Conservation (phyloP, 2,888 invertebrate genomes). For the Saturnia japonica region DNA sequence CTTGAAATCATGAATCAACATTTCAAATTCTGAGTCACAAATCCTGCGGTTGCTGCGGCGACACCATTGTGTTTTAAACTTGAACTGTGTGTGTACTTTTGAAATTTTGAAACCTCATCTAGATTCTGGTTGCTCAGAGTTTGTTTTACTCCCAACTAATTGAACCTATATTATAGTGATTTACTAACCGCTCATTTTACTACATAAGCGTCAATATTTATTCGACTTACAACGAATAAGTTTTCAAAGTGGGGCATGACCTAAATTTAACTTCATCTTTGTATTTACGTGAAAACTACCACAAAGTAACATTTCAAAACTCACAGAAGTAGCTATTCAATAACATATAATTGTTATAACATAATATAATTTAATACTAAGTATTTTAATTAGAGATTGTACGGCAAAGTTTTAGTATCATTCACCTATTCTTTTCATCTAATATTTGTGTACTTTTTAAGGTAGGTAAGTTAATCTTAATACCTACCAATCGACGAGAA, state of each 20-base stretch:
- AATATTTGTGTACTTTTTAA: neutral
- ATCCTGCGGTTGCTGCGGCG: slow-evolving; percentile 18
- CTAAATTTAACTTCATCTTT: slow-evolving; percentile 10
- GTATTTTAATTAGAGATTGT: neutral
- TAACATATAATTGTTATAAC: neutral
- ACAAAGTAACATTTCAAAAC: neutral
- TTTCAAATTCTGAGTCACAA: slow-evolving; percentile 32
- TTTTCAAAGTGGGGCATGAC: neutral
- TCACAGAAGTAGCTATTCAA: neutral
- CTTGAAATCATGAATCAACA: slow-evolving; percentile 31
- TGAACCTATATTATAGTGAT: slow-evolving; percentile 9
- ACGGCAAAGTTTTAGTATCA: neutral
- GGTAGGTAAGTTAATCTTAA: neutral
- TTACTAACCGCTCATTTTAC: slow-evolving; percentile 7
- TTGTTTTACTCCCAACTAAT: slow-evolving; percentile 9
- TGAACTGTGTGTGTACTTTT: no score
- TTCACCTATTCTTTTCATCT: neutral
- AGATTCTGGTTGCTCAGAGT: slow-evolving; percentile 21
- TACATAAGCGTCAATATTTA: neutral
- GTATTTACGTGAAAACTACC: neutral
- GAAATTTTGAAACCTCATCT: slow-evolving; percentile 28
- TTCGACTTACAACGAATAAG: neutral
- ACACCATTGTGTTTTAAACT: slow-evolving; percentile 24
- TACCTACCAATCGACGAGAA: neutral
- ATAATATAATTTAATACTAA: neutral